These are phyloP conservation scores for Caretta caretta DNA, from an alignment of 2,113 vertebrate genomes.

Conservation along the genomic window DNA sequence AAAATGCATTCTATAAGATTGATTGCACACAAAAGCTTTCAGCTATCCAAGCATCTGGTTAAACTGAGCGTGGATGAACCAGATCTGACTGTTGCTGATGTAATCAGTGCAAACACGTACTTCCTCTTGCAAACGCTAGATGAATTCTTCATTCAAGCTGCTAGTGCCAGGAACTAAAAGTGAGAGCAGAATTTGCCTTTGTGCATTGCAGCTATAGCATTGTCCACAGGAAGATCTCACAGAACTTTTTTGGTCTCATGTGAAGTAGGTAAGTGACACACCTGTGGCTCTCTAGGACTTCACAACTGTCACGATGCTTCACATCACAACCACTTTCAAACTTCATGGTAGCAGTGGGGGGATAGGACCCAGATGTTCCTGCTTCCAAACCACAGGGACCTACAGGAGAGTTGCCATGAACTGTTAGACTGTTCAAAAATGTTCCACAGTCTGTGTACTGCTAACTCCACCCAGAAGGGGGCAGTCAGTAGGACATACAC, in stretches of 20 bases:
- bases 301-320: neutral
- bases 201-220: neutral
- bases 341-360: neutral
- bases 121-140: neutral
- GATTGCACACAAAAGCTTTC: neutral
- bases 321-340: neutral
- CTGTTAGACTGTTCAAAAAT: neutral
- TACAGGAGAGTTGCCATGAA: neutral
- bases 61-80: neutral
- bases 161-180: neutral
- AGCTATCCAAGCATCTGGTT: neutral
- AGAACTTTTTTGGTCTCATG: no score
- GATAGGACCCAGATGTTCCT: neutral
- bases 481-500: neutral
- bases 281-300: neutral
- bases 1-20: neutral
- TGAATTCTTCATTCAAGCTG: neutral
- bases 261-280: neutral
- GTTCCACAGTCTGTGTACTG: no score
- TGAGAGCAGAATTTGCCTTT: neutral
- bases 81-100: neutral
- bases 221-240: neutral
- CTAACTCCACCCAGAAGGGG: neutral
- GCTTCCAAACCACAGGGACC: neutral
- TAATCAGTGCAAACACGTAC: neutral